Base-by-base conservation (phyloP, 2,888 invertebrate genomes). In the Drosophila nr. perissopoda region DNA sequence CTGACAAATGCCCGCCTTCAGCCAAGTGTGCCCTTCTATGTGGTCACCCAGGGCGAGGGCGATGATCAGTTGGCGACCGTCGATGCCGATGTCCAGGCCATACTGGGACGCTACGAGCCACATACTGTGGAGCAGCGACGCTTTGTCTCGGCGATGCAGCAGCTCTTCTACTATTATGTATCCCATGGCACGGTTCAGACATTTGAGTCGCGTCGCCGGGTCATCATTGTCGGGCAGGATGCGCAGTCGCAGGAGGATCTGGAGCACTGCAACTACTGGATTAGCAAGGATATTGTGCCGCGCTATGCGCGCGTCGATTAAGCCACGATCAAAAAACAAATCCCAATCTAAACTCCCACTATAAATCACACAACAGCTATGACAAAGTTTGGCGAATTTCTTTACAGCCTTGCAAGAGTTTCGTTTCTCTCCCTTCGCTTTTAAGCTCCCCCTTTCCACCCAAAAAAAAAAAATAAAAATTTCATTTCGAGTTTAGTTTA, bases 151-250 rank as follows among this genome's bases (percentile, higher is more conserved):
- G 96, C 97, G 16, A 96, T 97, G 94, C 97, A 97, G 90, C 95
- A 96, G 76, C 93, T 97, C 36, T 98, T 98, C 92, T 97, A 97
- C 92, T 95, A 96, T 85, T 98, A 95, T 87, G 96, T 97, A 2
- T 95, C 96, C 94, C 95, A 96, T 79, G 97, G 96, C n/a, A 95
- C 94, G 76, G 93, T 96, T 65, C 93, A 95, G 16, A 95, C 95
- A n/a, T 94, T 95, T 10, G 95, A 95, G 65, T 93, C 94, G 38
- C 94, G 94, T 13, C 89, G 92, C 25, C 94, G 94, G 73, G 94
- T 97, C 21, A 93, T 97, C 45, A 94, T 96, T 31, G 95, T 97
- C 2, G 96, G 94, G 0, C 96, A 97, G 91, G 97, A 97, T 91
- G 94, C 95, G 18, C 93, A 95, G 8, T 94, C 95, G 0, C 94